Evolutionary conservation across 2,888 invertebrate genomes (phyloP).

Genomic region (Timema podura): DNA sequence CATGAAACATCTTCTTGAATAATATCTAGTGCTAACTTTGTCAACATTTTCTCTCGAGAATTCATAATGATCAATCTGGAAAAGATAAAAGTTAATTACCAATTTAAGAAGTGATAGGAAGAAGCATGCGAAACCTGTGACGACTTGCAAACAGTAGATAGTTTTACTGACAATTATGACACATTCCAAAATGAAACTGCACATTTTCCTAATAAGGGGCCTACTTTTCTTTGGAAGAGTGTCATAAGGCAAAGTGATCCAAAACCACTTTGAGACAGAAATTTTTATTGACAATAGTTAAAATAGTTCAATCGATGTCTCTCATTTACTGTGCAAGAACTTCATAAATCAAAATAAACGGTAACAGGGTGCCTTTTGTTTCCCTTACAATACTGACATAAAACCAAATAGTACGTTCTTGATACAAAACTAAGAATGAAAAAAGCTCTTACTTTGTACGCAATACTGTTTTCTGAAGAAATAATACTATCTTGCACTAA

Average conservation of each 20-base stretch:
- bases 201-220: neutral
- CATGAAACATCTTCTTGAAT: slow-evolving; percentile 1
- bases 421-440: slow-evolving; percentile 8
- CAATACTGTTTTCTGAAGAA: neutral
- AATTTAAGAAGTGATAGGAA: neutral
- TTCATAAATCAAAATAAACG: neutral
- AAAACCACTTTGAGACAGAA: neutral
- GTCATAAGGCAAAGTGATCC: neutral
- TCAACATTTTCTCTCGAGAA: slow-evolving; percentile 2
- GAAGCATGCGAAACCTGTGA: slow-evolving; percentile 4
- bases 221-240: neutral
- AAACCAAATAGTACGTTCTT: slow-evolving; percentile 1
- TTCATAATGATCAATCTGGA: slow-evolving; percentile 4
- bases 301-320: slow-evolving; percentile 2
- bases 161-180: neutral
- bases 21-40: neutral
- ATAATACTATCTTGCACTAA: neutral
- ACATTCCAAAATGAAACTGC: slow-evolving; percentile 3
- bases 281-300: slow-evolving; percentile 7
- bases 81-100: neutral
- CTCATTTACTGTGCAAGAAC: neutral
- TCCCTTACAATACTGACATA: neutral
- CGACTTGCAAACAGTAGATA: slow-evolving; percentile 7
- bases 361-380: neutral
- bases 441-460: neutral